Conservation (phyloP, 2,888 invertebrate species). For the Melieria omissa region DNA sequence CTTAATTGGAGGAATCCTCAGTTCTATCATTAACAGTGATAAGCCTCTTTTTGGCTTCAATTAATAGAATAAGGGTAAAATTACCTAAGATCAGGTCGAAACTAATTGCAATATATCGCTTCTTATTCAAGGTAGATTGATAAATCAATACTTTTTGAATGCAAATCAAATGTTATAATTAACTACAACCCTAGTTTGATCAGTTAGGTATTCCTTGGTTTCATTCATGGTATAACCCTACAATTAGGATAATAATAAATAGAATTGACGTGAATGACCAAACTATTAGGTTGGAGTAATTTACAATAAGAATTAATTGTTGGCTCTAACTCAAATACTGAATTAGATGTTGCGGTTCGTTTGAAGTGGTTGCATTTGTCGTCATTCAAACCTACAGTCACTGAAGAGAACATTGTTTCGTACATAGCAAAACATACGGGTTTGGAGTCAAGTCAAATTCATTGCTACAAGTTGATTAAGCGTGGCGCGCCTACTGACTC, state of each 20-base stretch:
- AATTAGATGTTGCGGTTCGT: too few relatives aligned
- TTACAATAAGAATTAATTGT: slow-evolving; percentile 61
- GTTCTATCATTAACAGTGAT: slow-evolving; percentile 66
- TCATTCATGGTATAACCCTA: slow-evolving; percentile 70
- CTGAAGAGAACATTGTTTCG: too few relatives aligned
- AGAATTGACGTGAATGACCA: slow-evolving; percentile 59
- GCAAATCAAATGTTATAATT: slow-evolving; percentile 56
- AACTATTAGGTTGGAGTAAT: slow-evolving; percentile 49
- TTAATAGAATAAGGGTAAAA: slow-evolving; percentile 68
- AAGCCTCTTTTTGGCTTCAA: slow-evolving; percentile 69
- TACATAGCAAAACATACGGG: too few relatives aligned
- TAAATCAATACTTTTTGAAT: slow-evolving; percentile 65
- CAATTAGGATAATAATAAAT: slow-evolving; percentile 69
- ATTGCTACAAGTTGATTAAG: too few relatives aligned
- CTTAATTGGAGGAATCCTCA: slow-evolving; percentile 69
- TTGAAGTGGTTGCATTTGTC: too few relatives aligned
- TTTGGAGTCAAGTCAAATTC: too few relatives aligned
- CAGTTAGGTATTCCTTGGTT: slow-evolving; percentile 73
- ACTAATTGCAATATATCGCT: slow-evolving; percentile 68
- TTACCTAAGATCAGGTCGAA: slow-evolving; percentile 69
- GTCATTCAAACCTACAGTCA: too few relatives aligned
- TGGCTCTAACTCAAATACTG: too few relatives aligned
- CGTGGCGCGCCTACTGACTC: too few relatives aligned
- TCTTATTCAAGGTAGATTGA: slow-evolving; percentile 66
- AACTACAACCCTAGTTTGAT: slow-evolving; percentile 59